These are phyloP conservation scores for Entomobrya multifasciata DNA, from an alignment of 2,888 invertebrate species.

Conservation along the genomic window DNA sequence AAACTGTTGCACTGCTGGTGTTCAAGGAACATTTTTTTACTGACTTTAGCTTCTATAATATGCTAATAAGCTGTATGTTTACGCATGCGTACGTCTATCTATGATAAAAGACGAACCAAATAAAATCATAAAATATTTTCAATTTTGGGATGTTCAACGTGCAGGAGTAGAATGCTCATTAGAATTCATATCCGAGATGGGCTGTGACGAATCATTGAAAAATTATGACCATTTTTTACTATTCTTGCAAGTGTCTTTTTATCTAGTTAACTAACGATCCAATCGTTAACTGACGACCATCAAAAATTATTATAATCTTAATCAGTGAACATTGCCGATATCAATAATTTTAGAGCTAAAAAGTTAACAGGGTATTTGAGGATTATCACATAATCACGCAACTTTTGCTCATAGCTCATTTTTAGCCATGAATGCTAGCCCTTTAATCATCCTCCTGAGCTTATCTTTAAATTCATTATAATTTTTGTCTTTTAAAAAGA, in stretches of 20 bases:
- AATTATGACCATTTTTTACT: conserved; percentile 18
- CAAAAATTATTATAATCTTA: not conserved
- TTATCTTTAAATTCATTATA: not conserved
- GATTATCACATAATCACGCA: no score
- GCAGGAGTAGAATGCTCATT: conserved; percentile 33
- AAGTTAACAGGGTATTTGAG: no score
- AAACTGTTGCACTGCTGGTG: not conserved
- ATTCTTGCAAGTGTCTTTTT: not conserved
- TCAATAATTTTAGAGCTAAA: no score
- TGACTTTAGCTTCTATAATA: not conserved
- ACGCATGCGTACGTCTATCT: not conserved
- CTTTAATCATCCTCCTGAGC: no score
- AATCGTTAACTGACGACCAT: not conserved
- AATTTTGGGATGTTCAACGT: conserved; percentile 5
- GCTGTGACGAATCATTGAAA: conserved; percentile 61
- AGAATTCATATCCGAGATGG: conserved; percentile 58
- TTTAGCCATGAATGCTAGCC: no score
- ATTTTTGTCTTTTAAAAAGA: not conserved
- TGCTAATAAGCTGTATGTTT: not conserved
- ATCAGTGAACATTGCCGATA: not conserved
- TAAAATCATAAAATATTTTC: conserved; percentile 7
- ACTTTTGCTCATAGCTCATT: no score
- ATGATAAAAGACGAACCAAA: conserved; percentile 1
- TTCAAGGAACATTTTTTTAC: conserved; percentile 20
- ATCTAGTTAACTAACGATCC: not conserved